Percentiles rank a stretch among this genome's conserved stretches.
These are phyloP conservation scores for Strigops habroptila DNA, from an alignment of 2,113 vertebrate species.

Conservation along the genomic window DNA sequence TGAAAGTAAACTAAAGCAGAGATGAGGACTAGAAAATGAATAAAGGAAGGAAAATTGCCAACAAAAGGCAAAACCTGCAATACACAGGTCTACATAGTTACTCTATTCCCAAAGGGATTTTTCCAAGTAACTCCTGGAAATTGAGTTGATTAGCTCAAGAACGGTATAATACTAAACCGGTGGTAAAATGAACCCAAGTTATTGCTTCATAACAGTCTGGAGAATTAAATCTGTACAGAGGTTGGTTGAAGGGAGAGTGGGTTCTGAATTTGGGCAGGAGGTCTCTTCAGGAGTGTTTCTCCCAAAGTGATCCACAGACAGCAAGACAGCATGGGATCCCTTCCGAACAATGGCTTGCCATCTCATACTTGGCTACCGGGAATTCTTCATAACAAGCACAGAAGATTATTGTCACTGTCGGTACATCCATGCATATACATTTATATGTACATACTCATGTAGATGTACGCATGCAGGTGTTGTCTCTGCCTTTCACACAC, in stretches of 20 bases:
- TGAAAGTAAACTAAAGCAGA: not conserved
- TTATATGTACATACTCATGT: not conserved
- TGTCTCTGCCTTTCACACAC: not conserved
- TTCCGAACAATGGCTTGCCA: not conserved
- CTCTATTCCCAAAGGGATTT: not conserved
- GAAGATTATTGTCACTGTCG: not conserved
- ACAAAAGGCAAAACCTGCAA: not conserved
- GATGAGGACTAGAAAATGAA: not conserved
- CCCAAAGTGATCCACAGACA: not conserved
- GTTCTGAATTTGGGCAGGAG: not conserved
- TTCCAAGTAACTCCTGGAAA: not conserved
- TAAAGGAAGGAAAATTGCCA: not conserved
- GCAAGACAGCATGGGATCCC: not conserved
- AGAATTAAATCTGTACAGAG: not conserved
- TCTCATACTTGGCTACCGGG: not conserved
- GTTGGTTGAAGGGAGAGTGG: not conserved
- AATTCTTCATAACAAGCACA: not conserved
- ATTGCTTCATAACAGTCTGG: not conserved
- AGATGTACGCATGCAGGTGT: not conserved
- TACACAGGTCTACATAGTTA: not conserved
- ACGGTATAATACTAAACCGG: not conserved
- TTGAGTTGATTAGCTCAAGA: not conserved
- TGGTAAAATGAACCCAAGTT: not conserved
- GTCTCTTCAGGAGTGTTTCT: not conserved
- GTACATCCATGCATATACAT: too few species aligned